A percentile compares a stretch with the other conserved stretches of the same genome.
These are phyloP conservation scores for Drosophila asahinai DNA, from an alignment of 1,140 invertebrate genomes.

Conservation along the genomic window DNA sequence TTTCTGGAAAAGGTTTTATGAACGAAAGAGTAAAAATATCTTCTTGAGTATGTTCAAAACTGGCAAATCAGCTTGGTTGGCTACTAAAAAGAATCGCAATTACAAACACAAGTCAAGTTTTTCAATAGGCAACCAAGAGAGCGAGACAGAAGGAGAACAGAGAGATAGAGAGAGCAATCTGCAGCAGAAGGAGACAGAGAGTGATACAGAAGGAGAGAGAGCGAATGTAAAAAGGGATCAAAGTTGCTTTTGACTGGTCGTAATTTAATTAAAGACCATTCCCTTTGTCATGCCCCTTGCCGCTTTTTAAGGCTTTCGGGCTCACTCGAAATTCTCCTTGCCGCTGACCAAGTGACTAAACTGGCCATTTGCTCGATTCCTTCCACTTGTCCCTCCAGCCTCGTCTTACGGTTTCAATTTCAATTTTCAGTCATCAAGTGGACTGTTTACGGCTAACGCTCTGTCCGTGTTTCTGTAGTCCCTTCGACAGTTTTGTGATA, in stretches of 20 bases:
- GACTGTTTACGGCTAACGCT: conserved; percentile 60
- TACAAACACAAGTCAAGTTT: conserved; percentile 78
- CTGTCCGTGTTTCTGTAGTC: conserved; percentile 11
- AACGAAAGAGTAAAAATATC: neutral
- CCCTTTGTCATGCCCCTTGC: conserved; percentile 44
- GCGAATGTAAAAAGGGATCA: conserved; percentile 67
- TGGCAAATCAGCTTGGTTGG: conserved; percentile 46
- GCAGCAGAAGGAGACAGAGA: conserved; percentile 5
- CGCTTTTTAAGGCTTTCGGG: conserved; percentile 1
- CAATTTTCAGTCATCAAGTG: conserved; percentile 73
- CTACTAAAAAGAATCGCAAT: conserved; percentile 69
- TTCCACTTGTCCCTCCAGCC: conserved; percentile 21
- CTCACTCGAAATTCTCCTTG: conserved; percentile 21
- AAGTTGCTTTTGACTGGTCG: conserved; percentile 75
- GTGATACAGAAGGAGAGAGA: neutral
- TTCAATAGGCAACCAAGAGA: conserved; percentile 27
- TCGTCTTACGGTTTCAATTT: conserved; percentile 67
- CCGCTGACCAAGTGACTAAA: conserved; percentile 53
- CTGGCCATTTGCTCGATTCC: conserved; percentile 50
- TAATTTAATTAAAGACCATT: conserved; percentile 83
- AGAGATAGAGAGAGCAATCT: conserved; percentile 13
- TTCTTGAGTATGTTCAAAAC: conserved; percentile 1
- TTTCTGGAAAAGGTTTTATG: too few species aligned
- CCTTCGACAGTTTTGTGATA: conserved; percentile 2
- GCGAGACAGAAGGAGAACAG: neutral